phyloP scores from a whole-genome alignment of 2,113 vertebrate species.

The Neodon shergylaensis region DNA sequence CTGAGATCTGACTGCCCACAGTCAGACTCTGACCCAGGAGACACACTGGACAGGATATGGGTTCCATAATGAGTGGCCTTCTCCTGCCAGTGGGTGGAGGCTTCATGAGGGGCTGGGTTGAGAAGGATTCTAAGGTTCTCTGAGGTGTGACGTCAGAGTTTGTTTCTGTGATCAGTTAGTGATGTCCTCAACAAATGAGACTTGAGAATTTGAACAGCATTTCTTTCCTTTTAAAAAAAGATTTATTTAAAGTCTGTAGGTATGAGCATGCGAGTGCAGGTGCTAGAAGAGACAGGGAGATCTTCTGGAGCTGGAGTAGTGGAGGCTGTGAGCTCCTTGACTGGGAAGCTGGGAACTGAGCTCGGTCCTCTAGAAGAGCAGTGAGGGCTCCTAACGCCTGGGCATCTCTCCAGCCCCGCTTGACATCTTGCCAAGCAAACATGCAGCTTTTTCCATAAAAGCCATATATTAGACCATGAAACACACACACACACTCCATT shows the following conservation, averaged over 20 bases:
- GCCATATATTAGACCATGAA: not conserved
- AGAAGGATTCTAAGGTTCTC: not conserved
- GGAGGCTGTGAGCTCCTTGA: not conserved
- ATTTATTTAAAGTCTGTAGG: not conserved
- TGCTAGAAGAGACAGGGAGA: not conserved
- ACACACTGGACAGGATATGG: not conserved
- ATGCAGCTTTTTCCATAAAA: not conserved
- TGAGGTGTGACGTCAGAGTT: not conserved
- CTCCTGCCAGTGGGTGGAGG: not conserved
- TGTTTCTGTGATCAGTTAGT: not conserved
- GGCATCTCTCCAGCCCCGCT: not conserved
- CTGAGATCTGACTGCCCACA: not conserved
- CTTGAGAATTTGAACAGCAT: not conserved
- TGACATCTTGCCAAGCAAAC: not conserved
- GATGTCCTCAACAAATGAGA: not conserved
- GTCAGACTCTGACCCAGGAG: not conserved
- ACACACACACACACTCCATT: not conserved
- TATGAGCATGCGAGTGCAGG: too few relatives aligned
- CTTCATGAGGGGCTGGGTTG: not conserved
- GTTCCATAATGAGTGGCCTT: not conserved
- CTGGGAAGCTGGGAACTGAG: not conserved
- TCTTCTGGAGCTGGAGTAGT: not conserved
- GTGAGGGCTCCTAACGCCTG: not conserved
- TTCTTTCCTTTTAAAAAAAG: not conserved
- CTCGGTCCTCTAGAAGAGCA: not conserved